A percentile compares a stretch with the other conserved stretches of the same genome.
Evolutionary conservation across 2,797 vertebrate genomes (phyloP).

Genomic region (Peromyscus attwateri): DNA sequence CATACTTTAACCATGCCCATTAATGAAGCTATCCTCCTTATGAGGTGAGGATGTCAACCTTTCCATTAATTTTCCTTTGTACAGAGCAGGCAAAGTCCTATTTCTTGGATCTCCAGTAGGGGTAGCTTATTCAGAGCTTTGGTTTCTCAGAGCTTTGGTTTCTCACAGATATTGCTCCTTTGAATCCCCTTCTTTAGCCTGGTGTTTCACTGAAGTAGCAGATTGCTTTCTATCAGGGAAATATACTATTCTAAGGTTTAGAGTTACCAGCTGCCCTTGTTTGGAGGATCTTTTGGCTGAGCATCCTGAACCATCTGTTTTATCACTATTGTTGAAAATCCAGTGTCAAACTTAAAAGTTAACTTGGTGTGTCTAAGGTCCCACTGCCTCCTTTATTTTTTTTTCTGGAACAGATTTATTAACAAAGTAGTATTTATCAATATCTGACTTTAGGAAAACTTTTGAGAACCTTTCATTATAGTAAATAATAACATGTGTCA

Average conservation of each 20-base stretch:
- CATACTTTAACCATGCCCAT: background rate
- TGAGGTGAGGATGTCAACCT: too few species aligned
- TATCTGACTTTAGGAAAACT: background rate
- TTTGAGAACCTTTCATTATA: background rate
- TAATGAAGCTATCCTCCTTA: background rate
- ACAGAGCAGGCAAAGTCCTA: background rate
- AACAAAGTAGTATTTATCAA: background rate
- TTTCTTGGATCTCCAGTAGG: background rate
- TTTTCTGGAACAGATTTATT: background rate
- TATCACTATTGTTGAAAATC: background rate
- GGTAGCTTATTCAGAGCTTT: background rate
- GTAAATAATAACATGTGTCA: background rate
- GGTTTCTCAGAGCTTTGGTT: background rate
- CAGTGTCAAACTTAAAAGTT: background rate
- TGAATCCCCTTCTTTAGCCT: background rate
- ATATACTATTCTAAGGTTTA: background rate
- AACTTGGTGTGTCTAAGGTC: background rate
- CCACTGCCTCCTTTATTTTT: too few species aligned
- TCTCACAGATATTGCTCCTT: background rate
- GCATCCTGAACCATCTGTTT: background rate
- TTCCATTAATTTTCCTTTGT: background rate
- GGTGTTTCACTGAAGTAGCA: background rate
- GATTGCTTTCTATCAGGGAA: background rate
- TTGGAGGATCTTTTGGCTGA: background rate
- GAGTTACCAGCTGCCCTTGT: background rate